phyloP scores from a whole-genome alignment of 2,888 invertebrate genomes.

The Phrixothrix hirtus region DNA sequence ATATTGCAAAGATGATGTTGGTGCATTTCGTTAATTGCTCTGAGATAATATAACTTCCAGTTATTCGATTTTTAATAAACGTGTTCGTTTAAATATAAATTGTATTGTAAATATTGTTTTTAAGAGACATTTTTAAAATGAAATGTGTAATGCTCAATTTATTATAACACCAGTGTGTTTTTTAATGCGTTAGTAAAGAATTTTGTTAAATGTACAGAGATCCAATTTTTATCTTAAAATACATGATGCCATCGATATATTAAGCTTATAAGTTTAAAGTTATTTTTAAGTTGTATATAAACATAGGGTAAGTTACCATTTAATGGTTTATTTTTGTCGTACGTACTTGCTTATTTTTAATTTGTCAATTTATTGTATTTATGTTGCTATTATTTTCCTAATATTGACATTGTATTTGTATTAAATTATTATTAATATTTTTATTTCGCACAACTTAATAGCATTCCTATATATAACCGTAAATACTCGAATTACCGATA shows the following conservation, averaged over 20 bases:
- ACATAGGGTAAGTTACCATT: conserved; percentile 14
- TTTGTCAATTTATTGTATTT: conserved; percentile 4
- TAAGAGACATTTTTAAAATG: conserved; percentile 21
- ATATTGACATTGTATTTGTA: conserved; percentile 26
- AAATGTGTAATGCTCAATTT: conserved; percentile 29
- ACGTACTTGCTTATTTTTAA: conserved; percentile 7
- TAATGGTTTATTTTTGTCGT: conserved; percentile 9
- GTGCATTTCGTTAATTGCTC: too few species aligned
- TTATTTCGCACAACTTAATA: neutral
- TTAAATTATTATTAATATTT: conserved; percentile 9
- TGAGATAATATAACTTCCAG: conserved; percentile 15
- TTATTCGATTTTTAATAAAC: too few species aligned
- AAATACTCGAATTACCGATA: neutral
- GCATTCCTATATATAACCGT: neutral
- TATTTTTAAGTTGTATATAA: conserved; percentile 24
- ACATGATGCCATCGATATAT: conserved; percentile 27
- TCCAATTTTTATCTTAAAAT: conserved; percentile 17
- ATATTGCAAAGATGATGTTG: too few species aligned
- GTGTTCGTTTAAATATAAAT: conserved; percentile 16
- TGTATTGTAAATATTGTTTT: conserved; percentile 23
- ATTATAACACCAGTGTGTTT: conserved; percentile 26
- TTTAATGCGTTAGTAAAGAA: conserved; percentile 19
- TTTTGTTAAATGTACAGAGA: conserved; percentile 22
- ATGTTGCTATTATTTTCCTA: neutral
- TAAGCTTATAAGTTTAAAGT: conserved; percentile 19